Conservation (phyloP, 2,888 invertebrate genomes). For the Callimorpha dominula region DNA sequence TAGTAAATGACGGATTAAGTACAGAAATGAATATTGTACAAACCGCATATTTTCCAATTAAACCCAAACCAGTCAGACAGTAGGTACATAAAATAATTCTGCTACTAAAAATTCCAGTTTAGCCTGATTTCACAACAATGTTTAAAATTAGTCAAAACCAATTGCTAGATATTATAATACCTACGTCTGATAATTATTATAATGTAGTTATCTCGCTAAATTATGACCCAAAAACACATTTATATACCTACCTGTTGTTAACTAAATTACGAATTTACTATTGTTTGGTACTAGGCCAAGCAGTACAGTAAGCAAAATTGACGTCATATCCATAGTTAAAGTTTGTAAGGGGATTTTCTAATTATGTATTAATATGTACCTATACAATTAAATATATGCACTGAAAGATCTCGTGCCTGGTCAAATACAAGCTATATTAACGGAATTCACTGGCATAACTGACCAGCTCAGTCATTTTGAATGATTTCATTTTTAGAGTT, state of each 20-base stretch:
- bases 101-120: conserved; percentile 1
- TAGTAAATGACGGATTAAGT: neutral
- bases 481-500: neutral
- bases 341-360: too few species aligned
- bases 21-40: neutral
- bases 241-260: neutral
- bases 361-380: too few species aligned
- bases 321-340: too few species aligned
- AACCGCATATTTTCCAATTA: neutral
- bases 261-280: neutral
- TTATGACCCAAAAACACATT: neutral
- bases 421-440: too few species aligned
- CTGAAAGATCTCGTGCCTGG: too few species aligned
- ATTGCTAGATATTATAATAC: neutral
- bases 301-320: neutral
- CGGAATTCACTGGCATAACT: too few species aligned
- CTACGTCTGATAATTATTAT: neutral
- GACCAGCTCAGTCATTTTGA: too few species aligned
- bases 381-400: too few species aligned
- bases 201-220: neutral
- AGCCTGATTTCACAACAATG: conserved; percentile 1
- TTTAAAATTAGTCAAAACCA: neutral
- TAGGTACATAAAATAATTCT: neutral
- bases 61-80: neutral
- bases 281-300: neutral